Evolutionary conservation across 2,113 vertebrate genomes (phyloP), one percentile per base, ranked within the genome.

Genomic region (Glareola pratincola): DNA sequence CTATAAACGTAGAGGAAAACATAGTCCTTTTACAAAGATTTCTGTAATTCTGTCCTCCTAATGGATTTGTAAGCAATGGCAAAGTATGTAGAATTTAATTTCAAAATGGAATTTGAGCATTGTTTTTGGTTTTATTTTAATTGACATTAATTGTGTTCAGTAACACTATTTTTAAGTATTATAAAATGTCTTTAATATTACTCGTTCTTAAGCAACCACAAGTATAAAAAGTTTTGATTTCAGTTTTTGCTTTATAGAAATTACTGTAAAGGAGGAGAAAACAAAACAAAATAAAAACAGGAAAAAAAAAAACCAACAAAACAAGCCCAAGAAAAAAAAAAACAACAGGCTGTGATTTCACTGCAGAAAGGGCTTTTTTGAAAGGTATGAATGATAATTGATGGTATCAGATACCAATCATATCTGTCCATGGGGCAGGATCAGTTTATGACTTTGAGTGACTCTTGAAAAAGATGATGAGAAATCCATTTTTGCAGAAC

Each of bases 401-500:
- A 36, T 23, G 17, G 11, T 10, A 75, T 60, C 32, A 74, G 51
- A 10, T 71, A 77, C 59, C 76, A 41, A 2, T 88, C 68, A 74
- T 47, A 54, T 66, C 50, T 76, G 14, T 77, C 36, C 29, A 14
- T n/a, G 9, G 41, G 34, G 27, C 41, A 59, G 60, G 51, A 71
- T 84, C 72, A 1, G 2, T 57, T 64, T 27, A 8, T 80, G 67
- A 32, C 64, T 93, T 60, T 6, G 8, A 87, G 29, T 26, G 17
- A 14, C 36, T 76, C 43, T 75, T 68, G 14, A 62, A 34, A 77
- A 86, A 64, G 59, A 59, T 81, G 66, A 80, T 39, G 59, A 87
- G 45, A 81, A 94, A 89, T 80, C 45, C n/a, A 66, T 59, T 92
- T 94, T 39, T 74, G 21, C 72, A 84, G 57, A 63, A 43, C 29